Evolutionary conservation across 2,797 vertebrate genomes (phyloP).

Genomic region (Mus caroli): DNA sequence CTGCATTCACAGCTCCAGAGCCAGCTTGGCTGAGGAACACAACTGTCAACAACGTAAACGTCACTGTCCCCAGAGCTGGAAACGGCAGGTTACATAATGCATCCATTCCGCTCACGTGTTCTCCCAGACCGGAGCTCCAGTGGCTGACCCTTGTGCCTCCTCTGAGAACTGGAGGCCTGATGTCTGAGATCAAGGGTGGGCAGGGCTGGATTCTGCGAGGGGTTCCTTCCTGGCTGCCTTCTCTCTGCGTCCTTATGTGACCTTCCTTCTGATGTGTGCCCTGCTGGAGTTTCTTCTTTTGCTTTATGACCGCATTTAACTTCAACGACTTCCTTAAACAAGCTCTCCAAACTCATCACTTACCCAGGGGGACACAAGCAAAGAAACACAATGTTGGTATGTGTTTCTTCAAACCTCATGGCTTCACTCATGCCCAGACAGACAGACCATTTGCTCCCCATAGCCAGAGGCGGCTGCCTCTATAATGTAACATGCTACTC

Average conservation of each 20-base stretch:
- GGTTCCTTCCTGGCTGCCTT: not conserved
- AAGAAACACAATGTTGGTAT: not conserved
- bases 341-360: not conserved
- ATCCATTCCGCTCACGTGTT: too few relatives aligned
- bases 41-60: not conserved
- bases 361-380: not conserved
- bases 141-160: not conserved
- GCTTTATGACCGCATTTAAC: not conserved
- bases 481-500: not conserved
- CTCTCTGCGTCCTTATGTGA: not conserved
- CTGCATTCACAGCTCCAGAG: not conserved
- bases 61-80: not conserved
- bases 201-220: not conserved
- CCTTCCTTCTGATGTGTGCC: not conserved
- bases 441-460: not conserved
- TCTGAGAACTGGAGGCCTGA: not conserved
- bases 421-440: not conserved
- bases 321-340: not conserved
- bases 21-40: not conserved
- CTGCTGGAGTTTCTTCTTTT: not conserved
- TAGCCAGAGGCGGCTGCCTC: not conserved
- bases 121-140: not conserved
- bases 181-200: not conserved
- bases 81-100: not conserved
- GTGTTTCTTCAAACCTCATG: not conserved